Percentiles rank a stretch among this genome's conserved stretches.
Conservation (phyloP, 1,140 invertebrate genomes). For the Heliconius hermathena region DNA sequence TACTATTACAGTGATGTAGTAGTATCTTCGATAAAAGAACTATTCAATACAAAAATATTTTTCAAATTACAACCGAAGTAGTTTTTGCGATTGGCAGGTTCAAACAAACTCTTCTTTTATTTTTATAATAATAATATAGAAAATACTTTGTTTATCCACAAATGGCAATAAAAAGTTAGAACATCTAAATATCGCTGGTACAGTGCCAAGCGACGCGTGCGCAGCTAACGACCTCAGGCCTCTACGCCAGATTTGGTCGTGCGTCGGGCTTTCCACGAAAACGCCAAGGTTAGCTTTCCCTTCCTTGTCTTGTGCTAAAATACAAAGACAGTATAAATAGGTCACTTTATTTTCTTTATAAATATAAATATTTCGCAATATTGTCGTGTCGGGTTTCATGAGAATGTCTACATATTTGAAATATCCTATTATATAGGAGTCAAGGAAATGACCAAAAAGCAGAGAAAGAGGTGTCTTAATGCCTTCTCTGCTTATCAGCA, state of each 20-base stretch:
- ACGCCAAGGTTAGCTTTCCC: slow-evolving; percentile 38
- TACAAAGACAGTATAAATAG: slow-evolving; percentile 11
- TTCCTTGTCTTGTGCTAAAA: slow-evolving; percentile 20
- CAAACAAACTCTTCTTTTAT: too few species aligned
- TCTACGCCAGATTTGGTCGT: slow-evolving; percentile 43
- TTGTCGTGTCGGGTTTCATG: background rate
- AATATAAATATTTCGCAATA: background rate
- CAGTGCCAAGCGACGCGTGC: slow-evolving; percentile 40
- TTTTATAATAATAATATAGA: too few species aligned
- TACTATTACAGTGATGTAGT: too few species aligned
- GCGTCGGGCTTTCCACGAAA: slow-evolving; percentile 30
- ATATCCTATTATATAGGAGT: too few species aligned
- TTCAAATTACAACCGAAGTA: background rate
- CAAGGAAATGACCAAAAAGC: background rate
- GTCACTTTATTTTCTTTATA: background rate
- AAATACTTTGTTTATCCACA: background rate
- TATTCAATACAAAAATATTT: too few species aligned
- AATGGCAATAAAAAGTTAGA: slow-evolving; percentile 16
- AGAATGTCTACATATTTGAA: too few species aligned
- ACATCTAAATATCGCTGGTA: slow-evolving; percentile 22
- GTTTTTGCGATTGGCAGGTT: too few species aligned
- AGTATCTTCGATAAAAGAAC: too few species aligned
- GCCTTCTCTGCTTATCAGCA: too few species aligned
- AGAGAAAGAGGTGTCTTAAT: background rate
- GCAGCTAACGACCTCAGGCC: slow-evolving; percentile 44